These are phyloP conservation scores for Ooceraea biroi DNA, from an alignment of 1,140 invertebrate species.

Conservation along the genomic window DNA sequence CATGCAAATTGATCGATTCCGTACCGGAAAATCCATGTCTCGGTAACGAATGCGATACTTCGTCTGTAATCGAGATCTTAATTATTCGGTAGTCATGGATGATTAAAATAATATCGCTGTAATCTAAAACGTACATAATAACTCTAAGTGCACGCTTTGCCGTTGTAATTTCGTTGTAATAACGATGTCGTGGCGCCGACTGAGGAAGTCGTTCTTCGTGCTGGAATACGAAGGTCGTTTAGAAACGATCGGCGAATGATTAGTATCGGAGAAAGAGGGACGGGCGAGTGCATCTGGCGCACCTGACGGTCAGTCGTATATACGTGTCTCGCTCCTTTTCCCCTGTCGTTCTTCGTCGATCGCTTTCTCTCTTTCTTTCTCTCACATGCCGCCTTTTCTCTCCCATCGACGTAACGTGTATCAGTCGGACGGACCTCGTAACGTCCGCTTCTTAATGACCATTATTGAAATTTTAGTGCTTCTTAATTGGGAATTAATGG, in stretches of 20 bases:
- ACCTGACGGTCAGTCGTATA: slow-evolving; percentile 82
- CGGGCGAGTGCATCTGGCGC: slow-evolving; percentile 83
- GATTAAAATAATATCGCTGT: slow-evolving; percentile 38
- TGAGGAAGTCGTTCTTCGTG: slow-evolving; percentile 41
- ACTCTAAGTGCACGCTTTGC: slow-evolving; percentile 22
- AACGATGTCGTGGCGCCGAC: slow-evolving; percentile 29
- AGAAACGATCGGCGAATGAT: slow-evolving; percentile 83
- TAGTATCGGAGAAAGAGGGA: slow-evolving; percentile 82
- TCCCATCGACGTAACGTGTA: slow-evolving; percentile 75
- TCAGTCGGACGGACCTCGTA: slow-evolving; percentile 78
- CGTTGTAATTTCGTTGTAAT: slow-evolving; percentile 62
- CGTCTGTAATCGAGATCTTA: not conserved
- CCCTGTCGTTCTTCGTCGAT: slow-evolving; percentile 54
- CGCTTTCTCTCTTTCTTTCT: slow-evolving; percentile 68
- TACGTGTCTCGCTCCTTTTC: slow-evolving; percentile 65
- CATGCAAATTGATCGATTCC: not conserved
- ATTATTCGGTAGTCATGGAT: not conserved
- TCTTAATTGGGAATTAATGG: slow-evolving; percentile 86
- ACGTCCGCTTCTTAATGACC: slow-evolving; percentile 85
- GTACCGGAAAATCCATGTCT: not conserved
- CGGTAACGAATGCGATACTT: not conserved
- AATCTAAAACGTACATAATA: slow-evolving; percentile 47
- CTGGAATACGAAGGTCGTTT: slow-evolving; percentile 71
- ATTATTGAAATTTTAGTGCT: slow-evolving; percentile 86
- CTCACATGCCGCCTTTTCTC: slow-evolving; percentile 55